Conservation (phyloP, 2,113 vertebrate genomes). For the Callipepla squamata region DNA sequence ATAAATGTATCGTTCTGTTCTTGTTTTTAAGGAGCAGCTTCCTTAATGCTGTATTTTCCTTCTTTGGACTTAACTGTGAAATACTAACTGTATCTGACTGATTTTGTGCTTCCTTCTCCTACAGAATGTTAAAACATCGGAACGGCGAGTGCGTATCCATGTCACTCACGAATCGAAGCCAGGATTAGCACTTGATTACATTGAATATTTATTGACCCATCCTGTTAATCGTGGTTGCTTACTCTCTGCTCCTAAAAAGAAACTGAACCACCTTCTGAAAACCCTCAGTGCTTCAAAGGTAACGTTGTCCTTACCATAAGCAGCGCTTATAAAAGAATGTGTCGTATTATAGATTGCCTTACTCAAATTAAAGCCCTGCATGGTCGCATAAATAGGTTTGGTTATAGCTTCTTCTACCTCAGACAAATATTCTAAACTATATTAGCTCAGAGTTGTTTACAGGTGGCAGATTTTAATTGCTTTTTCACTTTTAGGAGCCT, state of each 20-base stretch:
- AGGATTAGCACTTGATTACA: conserved; percentile 85
- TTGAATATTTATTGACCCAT: conserved; percentile 86
- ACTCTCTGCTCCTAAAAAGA: conserved; percentile 76
- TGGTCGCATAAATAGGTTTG: background rate
- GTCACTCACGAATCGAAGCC: conserved; percentile 81
- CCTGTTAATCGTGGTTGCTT: conserved; percentile 80
- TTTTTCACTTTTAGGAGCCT: background rate
- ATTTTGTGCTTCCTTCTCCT: background rate
- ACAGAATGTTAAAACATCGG: conserved; percentile 63
- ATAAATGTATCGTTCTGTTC: background rate
- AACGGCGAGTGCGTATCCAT: conserved; percentile 79
- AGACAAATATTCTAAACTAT: background rate
- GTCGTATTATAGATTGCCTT: background rate
- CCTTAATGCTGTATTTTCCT: background rate
- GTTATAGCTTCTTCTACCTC: background rate
- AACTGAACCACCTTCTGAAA: conserved; percentile 82
- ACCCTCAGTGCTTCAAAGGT: conserved; percentile 86
- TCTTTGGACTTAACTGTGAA: background rate
- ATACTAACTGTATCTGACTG: background rate
- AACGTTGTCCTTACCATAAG: background rate
- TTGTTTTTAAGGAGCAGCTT: background rate
- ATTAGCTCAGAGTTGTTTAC: background rate
- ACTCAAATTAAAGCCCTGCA: background rate
- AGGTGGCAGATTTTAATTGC: background rate
- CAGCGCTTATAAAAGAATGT: background rate